Conservation (phyloP, 2,113 vertebrate species). For the Lamprotornis superbus region DNA sequence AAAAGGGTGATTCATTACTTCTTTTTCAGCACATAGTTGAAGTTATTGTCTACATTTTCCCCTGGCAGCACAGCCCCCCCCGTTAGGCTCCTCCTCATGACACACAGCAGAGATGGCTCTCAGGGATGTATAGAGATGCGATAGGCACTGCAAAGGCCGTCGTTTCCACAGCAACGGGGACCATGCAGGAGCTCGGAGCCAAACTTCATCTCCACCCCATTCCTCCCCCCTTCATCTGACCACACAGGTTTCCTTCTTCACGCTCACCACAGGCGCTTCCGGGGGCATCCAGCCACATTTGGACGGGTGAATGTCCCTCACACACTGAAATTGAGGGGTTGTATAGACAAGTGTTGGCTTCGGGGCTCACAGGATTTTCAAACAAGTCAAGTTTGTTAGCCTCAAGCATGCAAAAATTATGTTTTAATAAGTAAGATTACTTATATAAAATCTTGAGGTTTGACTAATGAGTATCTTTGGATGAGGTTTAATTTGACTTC, state of each 20-base stretch:
- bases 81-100: background rate
- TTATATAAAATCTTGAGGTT: background rate
- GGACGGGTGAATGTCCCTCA: background rate
- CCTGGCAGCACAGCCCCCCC: slow-evolving; percentile 5
- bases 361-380: background rate
- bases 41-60: background rate
- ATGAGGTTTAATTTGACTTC: background rate
- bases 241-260: slow-evolving; percentile 13
- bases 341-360: background rate
- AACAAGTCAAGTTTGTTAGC: background rate
- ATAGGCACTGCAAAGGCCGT: background rate
- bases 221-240: background rate
- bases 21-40: background rate
- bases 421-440: background rate
- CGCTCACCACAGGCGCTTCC: background rate
- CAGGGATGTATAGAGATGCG: background rate
- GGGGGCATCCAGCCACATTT: background rate
- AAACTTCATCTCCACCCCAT: slow-evolving; percentile 7
- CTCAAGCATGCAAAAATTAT: background rate
- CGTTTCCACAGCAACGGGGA: slow-evolving; percentile 48
- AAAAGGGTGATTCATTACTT: background rate
- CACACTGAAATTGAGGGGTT: background rate
- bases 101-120: background rate
- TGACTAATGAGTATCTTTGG: background rate
- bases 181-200: background rate